Evolutionary conservation across 2,797 vertebrate species (phyloP), one percentile per base, ranked within the genome.

Genomic region (Gambusia yucatana): DNA sequence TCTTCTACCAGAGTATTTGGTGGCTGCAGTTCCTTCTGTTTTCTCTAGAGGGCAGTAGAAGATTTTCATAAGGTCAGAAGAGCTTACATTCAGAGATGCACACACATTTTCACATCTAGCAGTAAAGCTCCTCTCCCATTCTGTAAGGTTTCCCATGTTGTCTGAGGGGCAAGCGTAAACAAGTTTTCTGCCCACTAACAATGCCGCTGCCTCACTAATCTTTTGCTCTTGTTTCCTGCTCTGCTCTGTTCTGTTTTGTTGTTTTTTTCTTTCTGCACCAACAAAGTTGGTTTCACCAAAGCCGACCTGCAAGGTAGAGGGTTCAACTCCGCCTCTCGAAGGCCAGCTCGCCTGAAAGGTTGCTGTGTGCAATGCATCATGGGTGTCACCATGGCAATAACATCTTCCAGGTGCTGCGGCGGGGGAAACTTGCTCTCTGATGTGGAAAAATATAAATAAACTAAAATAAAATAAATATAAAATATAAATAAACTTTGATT

Each of bases 271-370:
- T 94, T 84, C 96, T 95, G 91, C 93, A 93, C 96, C 96, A 97
- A 98, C 97, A 97, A 98, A 99, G 97, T 98, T 97, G 96, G 96
- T 94, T 98, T 98, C 96, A 98, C 97, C 97, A 99, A 99, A 98
- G 98, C 98, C 95, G 97, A 99, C 95, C 97, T 99, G 92, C 97
- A 99, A 99, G 98, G 97, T 98, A 98, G 97, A 97, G 96, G 95
- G 96, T 95, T 94, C 82, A 96, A 95, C 88, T 92, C 87, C 86
- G 82, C 91, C 90, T 91, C 91, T 83, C 65, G 46, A 83, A 87
- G 89, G 92, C 91, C 88, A 90, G 89, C 88, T 90, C 86, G 93
- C 92, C 92, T 96, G 95, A 97, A 96, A 97, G 94, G 81, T 94
- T 96, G 93, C 91, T 94, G 92, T 96, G 92, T 96, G 95, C 95